Evolutionary conservation across 2,888 invertebrate species (phyloP).

Genomic region (Drosophila vallismaia): DNA sequence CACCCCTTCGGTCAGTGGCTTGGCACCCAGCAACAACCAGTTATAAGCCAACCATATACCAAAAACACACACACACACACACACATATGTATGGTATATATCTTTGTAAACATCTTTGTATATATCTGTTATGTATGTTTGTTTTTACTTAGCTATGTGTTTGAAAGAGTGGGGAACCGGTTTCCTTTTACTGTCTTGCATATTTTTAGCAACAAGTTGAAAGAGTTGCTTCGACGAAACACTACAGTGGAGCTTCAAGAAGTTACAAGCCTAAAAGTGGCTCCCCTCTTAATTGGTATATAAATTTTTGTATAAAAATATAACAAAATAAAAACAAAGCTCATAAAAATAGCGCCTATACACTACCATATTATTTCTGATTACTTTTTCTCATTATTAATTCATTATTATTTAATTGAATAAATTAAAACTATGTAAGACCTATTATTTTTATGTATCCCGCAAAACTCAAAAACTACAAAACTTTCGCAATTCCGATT

Average conservation of each 20-base stretch:
- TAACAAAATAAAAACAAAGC: no score
- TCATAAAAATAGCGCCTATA: no score
- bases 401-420: no score
- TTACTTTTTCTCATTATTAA: no score
- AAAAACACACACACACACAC: background rate
- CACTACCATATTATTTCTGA: no score
- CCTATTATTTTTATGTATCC: no score
- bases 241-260: conserved; percentile 4
- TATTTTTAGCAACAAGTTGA: conserved; percentile 76
- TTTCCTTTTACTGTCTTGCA: conserved; percentile 75
- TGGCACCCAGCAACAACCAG: conserved; percentile 73
- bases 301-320: no score
- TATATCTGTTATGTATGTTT: background rate
- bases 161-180: conserved; percentile 50
- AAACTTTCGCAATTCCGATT: background rate
- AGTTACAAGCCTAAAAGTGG: no score
- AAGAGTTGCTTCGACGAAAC: conserved; percentile 48
- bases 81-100: background rate
- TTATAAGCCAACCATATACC: conserved; percentile 46
- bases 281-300: no score
- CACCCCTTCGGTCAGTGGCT: conserved; percentile 33
- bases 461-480: no score
- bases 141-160: background rate
- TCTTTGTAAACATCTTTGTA: background rate
- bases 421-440: no score